A percentile compares a stretch with the other conserved stretches of the same genome.
phyloP scores from a whole-genome alignment of 2,797 vertebrate species.

The Intellagama lesueurii region DNA sequence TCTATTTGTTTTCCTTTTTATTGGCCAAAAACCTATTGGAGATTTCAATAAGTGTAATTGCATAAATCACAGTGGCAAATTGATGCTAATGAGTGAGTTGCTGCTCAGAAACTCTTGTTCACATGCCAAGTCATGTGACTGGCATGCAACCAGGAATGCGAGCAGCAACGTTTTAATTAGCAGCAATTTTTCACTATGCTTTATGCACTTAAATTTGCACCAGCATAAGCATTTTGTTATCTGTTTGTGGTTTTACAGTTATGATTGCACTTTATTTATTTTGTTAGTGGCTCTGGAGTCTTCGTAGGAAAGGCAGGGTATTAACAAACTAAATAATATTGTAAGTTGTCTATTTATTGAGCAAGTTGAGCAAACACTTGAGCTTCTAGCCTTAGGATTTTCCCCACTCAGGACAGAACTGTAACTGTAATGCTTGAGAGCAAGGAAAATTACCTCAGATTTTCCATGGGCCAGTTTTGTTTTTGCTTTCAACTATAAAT shows the following conservation, averaged over 20 bases:
- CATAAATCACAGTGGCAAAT: too few species aligned
- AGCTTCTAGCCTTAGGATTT: too few species aligned
- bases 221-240: background rate
- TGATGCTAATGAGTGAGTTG: too few species aligned
- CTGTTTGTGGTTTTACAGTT: background rate
- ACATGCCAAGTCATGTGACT: too few species aligned
- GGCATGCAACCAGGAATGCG: too few species aligned
- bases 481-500: background rate
- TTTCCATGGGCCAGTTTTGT: background rate
- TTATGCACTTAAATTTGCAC: too few species aligned
- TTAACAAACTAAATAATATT: background rate
- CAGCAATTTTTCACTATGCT: too few species aligned
- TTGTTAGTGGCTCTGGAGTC: background rate
- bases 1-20: background rate
- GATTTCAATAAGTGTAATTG: too few species aligned
- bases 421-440: background rate
- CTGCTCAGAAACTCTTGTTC: too few species aligned
- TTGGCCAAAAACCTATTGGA: too few species aligned
- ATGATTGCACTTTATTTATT: background rate
- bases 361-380: slow-evolving; percentile 1
- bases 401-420: background rate
- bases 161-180: too few species aligned
- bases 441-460: background rate
- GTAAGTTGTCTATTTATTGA: background rate
- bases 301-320: background rate